phyloP scores from a whole-genome alignment of 2,888 invertebrate genomes.

The Cerastis rubricosa region DNA sequence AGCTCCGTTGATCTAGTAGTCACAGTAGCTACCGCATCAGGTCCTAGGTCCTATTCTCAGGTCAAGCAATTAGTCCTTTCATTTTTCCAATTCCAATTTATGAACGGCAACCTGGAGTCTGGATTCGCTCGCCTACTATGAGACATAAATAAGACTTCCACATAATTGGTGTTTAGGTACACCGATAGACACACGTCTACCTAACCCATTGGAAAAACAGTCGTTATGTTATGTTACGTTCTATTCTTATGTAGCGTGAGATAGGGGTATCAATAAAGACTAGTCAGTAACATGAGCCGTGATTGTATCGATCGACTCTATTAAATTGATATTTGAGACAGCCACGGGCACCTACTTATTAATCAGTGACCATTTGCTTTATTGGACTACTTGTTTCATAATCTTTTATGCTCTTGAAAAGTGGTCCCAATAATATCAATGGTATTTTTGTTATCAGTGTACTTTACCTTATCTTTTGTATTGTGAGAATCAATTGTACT shows the following conservation, averaged over 20 bases:
- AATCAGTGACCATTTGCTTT: constrained; percentile 22
- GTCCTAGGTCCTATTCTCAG: neutral
- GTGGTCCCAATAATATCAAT: neutral
- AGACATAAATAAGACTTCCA: neutral
- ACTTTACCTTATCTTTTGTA: no score
- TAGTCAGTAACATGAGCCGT: constrained; percentile 19
- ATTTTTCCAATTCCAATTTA: neutral
- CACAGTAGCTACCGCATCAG: neutral
- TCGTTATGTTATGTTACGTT: neutral
- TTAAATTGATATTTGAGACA: constrained; percentile 52
- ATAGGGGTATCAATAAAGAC: constrained; percentile 31
- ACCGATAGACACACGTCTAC: neutral
- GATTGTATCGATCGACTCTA: constrained; percentile 41
- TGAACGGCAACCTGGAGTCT: no score
- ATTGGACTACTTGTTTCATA: constrained; percentile 19
- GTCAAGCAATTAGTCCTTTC: neutral
- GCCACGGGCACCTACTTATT: constrained; percentile 5
- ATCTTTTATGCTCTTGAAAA: constrained; percentile 17
- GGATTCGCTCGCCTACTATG: neutral
- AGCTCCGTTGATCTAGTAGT: neutral
- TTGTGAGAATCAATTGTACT: neutral
- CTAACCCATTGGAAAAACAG: neutral
- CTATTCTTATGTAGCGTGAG: neutral
- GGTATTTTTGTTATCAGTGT: neutral
- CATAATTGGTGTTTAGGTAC: neutral